These are phyloP conservation scores for Teleopsis dalmanni DNA, from an alignment of 1,140 invertebrate genomes.

Conservation along the genomic window DNA sequence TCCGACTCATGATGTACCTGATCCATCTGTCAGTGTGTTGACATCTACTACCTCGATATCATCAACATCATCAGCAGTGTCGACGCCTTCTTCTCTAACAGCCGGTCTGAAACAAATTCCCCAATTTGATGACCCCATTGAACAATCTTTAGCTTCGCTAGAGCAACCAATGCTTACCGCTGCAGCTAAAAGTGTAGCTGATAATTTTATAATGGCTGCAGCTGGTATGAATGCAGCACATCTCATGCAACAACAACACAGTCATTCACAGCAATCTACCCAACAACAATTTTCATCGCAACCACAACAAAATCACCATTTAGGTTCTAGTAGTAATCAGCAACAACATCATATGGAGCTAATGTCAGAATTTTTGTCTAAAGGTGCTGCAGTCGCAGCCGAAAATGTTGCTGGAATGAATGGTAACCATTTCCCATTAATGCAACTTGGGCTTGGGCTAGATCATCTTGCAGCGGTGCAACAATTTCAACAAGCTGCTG, in stretches of 20 bases:
- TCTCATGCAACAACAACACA: slow-evolving; percentile 23
- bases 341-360: slow-evolving; percentile 39
- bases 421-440: slow-evolving; percentile 34
- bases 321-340: no score
- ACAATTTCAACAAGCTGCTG: slow-evolving; percentile 17
- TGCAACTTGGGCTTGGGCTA: slow-evolving; percentile 28
- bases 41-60: slow-evolving; percentile 41
- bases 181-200: slow-evolving; percentile 24
- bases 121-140: slow-evolving; percentile 54
- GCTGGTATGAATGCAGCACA: slow-evolving; percentile 19
- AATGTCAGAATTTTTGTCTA: slow-evolving; percentile 33
- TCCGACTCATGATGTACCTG: slow-evolving; percentile 22
- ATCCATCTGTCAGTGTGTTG: slow-evolving; percentile 25
- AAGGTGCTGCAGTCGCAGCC: slow-evolving; percentile 15
- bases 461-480: slow-evolving; percentile 16
- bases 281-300: slow-evolving; percentile 8
- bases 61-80: slow-evolving; percentile 25
- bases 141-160: slow-evolving; percentile 56
- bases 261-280: slow-evolving; percentile 9
- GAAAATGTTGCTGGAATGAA: slow-evolving; percentile 35
- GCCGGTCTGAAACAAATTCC: slow-evolving; percentile 38
- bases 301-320: slow-evolving; percentile 20
- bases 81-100: slow-evolving; percentile 25
- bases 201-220: slow-evolving; percentile 32
- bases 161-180: slow-evolving; percentile 49